Evolutionary conservation across 2,113 vertebrate species (phyloP), one percentile per base, ranked within the genome.

Genomic region (Mohoua ochrocephala): DNA sequence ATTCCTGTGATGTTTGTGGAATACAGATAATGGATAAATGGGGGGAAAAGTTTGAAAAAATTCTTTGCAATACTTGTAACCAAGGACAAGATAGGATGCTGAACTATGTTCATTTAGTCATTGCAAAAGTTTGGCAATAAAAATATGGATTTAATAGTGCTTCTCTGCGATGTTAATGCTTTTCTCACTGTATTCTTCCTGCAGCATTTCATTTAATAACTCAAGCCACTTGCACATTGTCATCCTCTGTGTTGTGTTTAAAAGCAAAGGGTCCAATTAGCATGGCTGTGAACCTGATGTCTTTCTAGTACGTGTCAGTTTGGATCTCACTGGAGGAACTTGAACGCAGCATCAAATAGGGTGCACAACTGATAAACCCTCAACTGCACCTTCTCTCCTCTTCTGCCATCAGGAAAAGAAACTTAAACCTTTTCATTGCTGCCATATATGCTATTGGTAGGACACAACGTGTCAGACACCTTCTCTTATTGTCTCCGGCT

Each of bases 1-100:
- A 76, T 90, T 92, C 79, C 68, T 93, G 83, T 93, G 83, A 84
- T 83, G 47, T 89, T 93, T 95, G 47, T 94, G 71, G 64, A 90
- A 91, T 88, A 88, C 79, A 84, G 54, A 94, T 94, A 96, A 86
- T 90, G 76, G 79, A 67, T 70, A 83, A 96, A 91, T 3, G 6
- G 22, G 33, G 35, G 16, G 2, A 26, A 71, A 95, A 42, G 19
- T 57, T 69, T 0, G 0, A 27, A 45, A 88, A 76, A 41, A 78
- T n/a, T 64, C 35, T 73, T 88, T 59, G 71, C 4, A 12, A 28
- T 93, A 65, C 14, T 75, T 89, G 23, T 53, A 69, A 76, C 71
- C 27, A 37, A 31, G 26, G 59, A 23, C 45, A 86, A 86, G 64
- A 74, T 84, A 84, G 78, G 47, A 86, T 63, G 31, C 60, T 91